Conservation (phyloP, 1,140 invertebrate genomes). For the Eumeta japonica region DNA sequence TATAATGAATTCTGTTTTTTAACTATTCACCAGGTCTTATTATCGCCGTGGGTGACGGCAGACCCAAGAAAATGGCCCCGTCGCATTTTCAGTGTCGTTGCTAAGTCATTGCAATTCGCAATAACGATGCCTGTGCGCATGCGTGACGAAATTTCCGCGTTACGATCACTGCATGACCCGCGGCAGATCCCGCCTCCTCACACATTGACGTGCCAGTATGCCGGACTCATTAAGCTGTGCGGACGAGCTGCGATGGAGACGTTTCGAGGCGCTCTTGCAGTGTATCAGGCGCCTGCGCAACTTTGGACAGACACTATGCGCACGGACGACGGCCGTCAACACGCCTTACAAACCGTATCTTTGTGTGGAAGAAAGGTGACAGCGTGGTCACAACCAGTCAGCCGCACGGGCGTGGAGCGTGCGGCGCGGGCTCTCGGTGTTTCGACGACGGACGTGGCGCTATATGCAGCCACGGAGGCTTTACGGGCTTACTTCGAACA, state of each 20-base stretch:
- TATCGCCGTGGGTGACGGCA: conserved; percentile 41
- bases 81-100: conserved; percentile 17
- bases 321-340: conserved; percentile 45
- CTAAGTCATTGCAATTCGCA: conserved; percentile 17
- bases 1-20: no score
- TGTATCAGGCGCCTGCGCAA: conserved; percentile 35
- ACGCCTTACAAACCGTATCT: conserved; percentile 67
- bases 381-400: conserved; percentile 70
- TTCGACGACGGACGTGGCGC: conserved; percentile 67
- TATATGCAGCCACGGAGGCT: conserved; percentile 63
- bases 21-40: conserved; percentile 31
- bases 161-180: conserved; percentile 28
- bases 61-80: conserved; percentile 48
- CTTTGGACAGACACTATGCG: conserved; percentile 38
- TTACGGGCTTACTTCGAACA: conserved; percentile 65
- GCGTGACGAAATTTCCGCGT: conserved; percentile 31
- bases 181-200: conserved; percentile 29
- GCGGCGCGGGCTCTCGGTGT: conserved; percentile 63
- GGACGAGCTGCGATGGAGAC: conserved; percentile 29
- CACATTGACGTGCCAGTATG: conserved; percentile 43
- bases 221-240: conserved; percentile 32
- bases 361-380: conserved; percentile 72
- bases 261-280: conserved; percentile 21
- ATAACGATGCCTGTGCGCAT: conserved; percentile 28
- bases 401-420: conserved; percentile 46